Evolutionary conservation across 2,797 vertebrate species (phyloP).

Genomic region (Eulemur coronatus): DNA sequence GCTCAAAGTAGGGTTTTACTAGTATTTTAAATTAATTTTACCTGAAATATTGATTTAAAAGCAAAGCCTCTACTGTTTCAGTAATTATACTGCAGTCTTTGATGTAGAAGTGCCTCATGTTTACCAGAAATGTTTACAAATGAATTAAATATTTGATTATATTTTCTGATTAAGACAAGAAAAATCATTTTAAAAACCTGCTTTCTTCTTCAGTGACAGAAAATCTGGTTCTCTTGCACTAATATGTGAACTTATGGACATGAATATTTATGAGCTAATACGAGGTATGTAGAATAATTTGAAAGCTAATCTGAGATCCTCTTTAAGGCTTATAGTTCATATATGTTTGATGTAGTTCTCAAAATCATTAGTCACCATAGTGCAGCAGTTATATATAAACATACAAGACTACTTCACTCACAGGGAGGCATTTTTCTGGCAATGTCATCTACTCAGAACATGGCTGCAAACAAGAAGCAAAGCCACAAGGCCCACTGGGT

Average conservation of each 20-base stretch:
- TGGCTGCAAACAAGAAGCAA: neutral
- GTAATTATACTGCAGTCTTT: neutral
- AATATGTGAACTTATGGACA: constrained; percentile 95
- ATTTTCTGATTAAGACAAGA: constrained; percentile 61
- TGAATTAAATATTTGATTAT: constrained; percentile 37
- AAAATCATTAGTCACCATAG: fast-evolving
- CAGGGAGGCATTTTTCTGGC: neutral
- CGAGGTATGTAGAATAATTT: constrained; percentile 86
- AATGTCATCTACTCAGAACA: fast-evolving
- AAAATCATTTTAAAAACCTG: constrained; percentile 34
- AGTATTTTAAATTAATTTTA: constrained; percentile 29
- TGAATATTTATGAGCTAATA: constrained; percentile 95
- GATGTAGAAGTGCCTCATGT: neutral
- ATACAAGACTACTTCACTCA: neutral
- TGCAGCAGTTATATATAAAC: fast-evolving
- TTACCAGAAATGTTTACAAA: neutral
- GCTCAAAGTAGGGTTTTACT: neutral
- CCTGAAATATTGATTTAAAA: constrained; percentile 55
- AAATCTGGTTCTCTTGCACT: constrained; percentile 90
- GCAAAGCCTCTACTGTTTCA: neutral
- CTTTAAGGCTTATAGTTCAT: neutral
- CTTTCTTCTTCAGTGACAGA: constrained; percentile 89
- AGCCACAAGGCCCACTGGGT: neutral
- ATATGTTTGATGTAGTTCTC: neutral
- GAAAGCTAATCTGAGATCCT: neutral